These are phyloP conservation scores for Mobula birostris DNA, from an alignment of 2,113 vertebrate species.

Conservation along the genomic window DNA sequence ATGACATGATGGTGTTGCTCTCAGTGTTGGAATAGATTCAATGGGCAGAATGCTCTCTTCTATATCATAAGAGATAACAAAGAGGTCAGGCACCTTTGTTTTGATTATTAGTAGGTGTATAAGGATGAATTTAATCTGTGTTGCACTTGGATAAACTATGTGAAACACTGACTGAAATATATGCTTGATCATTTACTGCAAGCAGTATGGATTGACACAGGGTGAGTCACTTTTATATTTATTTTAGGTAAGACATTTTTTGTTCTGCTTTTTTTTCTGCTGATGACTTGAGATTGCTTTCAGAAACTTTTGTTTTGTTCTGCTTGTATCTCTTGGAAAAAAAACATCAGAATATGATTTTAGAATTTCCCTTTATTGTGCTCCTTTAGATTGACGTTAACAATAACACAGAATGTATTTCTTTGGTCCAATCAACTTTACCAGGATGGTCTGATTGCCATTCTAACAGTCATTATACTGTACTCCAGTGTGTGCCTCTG, in stretches of 20 bases:
- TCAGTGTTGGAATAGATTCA: no score
- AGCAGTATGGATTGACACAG: background rate
- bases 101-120: background rate
- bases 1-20: no score
- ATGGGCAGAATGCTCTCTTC: no score
- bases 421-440: background rate
- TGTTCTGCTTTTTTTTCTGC: constrained; percentile 36
- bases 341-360: no score
- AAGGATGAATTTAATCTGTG: background rate
- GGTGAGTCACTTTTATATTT: constrained; percentile 3
- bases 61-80: no score
- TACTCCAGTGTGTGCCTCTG: background rate
- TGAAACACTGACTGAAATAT: background rate
- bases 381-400: background rate
- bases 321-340: background rate
- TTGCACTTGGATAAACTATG: background rate
- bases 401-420: background rate
- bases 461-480: background rate
- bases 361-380: background rate
- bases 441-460: background rate
- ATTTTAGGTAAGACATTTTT: constrained; percentile 19
- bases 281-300: background rate
- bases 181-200: constrained; percentile 13
- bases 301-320: background rate
- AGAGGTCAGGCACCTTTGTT: background rate